A percentile compares a stretch with the other conserved stretches of the same genome.
These are phyloP conservation scores for Lontra canadensis DNA, from an alignment of 2,113 vertebrate genomes.

Conservation along the genomic window DNA sequence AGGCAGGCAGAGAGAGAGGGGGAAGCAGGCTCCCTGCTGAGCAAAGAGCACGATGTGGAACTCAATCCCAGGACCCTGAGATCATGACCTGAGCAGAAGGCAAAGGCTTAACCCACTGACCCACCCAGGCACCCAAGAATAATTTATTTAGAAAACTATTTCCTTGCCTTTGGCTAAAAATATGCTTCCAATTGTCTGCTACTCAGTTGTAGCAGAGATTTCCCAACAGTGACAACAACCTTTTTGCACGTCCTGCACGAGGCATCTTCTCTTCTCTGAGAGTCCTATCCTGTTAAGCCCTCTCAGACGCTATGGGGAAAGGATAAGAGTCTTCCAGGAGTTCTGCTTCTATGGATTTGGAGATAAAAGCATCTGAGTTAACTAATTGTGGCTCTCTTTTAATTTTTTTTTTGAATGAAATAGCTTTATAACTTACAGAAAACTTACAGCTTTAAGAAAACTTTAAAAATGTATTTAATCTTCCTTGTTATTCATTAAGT, in stretches of 20 bases:
- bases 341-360: background rate
- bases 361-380: background rate
- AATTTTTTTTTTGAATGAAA: background rate
- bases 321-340: background rate
- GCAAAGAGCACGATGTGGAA: too few species aligned
- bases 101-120: too few species aligned
- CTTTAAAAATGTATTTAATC: background rate
- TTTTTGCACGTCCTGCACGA: accelerated
- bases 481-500: background rate
- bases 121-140: slow-evolving; percentile 71
- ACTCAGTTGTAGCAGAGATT: background rate
- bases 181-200: too few species aligned
- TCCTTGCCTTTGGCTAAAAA: slow-evolving; percentile 44
- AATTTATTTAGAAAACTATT: slow-evolving; percentile 54
- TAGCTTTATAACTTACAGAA: background rate
- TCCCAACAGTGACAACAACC: accelerated
- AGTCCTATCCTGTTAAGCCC: background rate
- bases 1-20: too few species aligned
- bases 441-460: background rate
- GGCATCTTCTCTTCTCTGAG: background rate
- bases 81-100: too few species aligned
- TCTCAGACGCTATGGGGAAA: background rate
- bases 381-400: background rate
- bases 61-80: too few species aligned
- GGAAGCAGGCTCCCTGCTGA: too few species aligned